Percentiles rank a stretch among this genome's conserved stretches.
phyloP scores from a whole-genome alignment of 2,797 vertebrate species.

The Poecile montanus region DNA sequence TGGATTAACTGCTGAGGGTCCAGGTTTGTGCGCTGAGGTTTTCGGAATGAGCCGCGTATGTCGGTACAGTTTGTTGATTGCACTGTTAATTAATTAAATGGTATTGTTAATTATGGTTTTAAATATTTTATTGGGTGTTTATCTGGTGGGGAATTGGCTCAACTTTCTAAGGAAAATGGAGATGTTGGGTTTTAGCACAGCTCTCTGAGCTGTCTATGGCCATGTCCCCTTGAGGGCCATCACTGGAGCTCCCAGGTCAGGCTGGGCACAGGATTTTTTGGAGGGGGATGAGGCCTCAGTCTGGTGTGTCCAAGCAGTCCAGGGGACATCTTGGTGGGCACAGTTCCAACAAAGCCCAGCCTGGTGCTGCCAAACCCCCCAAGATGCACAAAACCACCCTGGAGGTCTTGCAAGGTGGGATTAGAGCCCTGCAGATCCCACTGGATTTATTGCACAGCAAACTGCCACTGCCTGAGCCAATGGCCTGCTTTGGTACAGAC shows the following conservation, averaged over 20 bases:
- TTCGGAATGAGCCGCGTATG: rapidly evolving
- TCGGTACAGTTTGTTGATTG: background rate
- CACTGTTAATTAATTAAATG: background rate
- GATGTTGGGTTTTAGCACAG: background rate
- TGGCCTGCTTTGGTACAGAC: background rate
- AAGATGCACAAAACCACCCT: rapidly evolving
- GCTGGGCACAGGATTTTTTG: background rate
- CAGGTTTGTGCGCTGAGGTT: background rate
- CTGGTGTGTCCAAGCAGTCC: rapidly evolving
- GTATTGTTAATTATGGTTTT: background rate
- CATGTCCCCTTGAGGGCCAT: background rate
- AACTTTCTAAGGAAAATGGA: background rate
- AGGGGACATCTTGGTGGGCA: no score
- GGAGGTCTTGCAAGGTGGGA: background rate
- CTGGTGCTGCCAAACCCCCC: background rate
- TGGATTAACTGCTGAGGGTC: background rate
- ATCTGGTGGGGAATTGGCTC: background rate
- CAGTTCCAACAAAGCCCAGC: background rate
- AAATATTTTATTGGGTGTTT: background rate
- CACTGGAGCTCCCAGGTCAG: background rate
- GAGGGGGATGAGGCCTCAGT: no score
- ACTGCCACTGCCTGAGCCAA: background rate
- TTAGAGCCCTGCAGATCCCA: rapidly evolving
- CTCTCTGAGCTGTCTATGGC: background rate
- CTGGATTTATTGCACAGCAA: rapidly evolving